phyloP scores from a whole-genome alignment of 2,113 vertebrate genomes.

The Spea bombifrons region DNA sequence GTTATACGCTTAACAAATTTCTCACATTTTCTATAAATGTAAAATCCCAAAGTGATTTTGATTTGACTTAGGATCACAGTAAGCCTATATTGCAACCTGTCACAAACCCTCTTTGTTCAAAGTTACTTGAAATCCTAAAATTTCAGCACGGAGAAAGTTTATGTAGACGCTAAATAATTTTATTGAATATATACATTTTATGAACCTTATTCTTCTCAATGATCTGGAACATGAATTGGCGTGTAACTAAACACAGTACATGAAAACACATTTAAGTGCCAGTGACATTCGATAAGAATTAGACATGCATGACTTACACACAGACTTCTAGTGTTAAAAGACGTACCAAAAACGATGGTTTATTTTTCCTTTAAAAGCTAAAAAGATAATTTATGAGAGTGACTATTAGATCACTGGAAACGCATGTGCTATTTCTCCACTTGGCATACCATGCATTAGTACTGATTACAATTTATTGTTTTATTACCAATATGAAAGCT shows the following conservation, averaged over 20 bases:
- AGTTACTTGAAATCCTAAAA: too few species aligned
- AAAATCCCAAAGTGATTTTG: too few species aligned
- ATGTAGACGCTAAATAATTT: too few species aligned
- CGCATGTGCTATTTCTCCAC: constrained; percentile 53
- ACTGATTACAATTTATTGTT: constrained; percentile 56
- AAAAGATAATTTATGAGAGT: constrained; percentile 32
- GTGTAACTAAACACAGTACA: not conserved
- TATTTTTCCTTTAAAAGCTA: constrained; percentile 16
- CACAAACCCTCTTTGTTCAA: too few species aligned
- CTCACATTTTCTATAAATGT: too few species aligned
- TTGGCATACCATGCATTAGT: constrained; percentile 49
- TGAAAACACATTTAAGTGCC: constrained; percentile 2
- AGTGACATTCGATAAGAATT: constrained; percentile 37
- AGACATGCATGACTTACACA: constrained; percentile 37
- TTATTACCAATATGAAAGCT: constrained; percentile 51
- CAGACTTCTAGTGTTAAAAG: constrained; percentile 1
- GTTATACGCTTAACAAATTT: too few species aligned
- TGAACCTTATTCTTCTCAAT: not conserved
- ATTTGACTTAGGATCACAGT: too few species aligned
- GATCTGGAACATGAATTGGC: not conserved
- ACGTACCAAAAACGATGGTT: not conserved
- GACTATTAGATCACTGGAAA: constrained; percentile 54
- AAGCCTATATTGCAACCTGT: too few species aligned
- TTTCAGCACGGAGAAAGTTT: too few species aligned
- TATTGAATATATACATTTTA: too few species aligned